These are phyloP conservation scores for Andrena minutula DNA, from an alignment of 2,888 invertebrate genomes.

Conservation along the genomic window DNA sequence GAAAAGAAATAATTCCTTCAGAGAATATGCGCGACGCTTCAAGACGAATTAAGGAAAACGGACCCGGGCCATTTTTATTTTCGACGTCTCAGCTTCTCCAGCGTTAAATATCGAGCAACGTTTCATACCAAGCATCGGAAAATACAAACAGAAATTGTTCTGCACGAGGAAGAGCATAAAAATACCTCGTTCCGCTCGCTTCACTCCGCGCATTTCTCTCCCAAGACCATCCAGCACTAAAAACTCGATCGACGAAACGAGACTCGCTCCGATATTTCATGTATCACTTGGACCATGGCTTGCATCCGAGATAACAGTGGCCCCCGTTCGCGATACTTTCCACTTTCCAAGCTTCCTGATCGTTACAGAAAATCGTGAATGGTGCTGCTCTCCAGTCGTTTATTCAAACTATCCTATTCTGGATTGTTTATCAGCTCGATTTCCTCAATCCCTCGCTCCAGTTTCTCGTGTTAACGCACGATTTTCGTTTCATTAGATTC, in stretches of 20 bases:
- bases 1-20: too few relatives aligned
- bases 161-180: background rate
- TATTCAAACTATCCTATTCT: background rate
- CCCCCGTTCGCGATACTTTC: constrained; percentile 45
- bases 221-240: background rate
- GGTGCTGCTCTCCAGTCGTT: background rate
- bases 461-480: background rate
- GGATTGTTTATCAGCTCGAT: constrained; percentile 13
- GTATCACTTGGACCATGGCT: background rate
- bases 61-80: background rate
- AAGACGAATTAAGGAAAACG: too few relatives aligned
- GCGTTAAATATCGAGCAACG: background rate
- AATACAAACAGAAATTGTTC: constrained; percentile 2
- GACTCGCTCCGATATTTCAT: constrained; percentile 20
- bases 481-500: background rate
- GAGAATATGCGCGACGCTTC: too few relatives aligned
- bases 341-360: constrained; percentile 41
- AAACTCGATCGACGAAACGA: background rate
- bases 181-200: background rate
- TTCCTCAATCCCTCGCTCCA: background rate
- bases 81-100: background rate
- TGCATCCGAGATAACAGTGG: background rate
- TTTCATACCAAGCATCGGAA: background rate
- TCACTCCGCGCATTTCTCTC: background rate
- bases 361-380: background rate